phyloP scores from a whole-genome alignment of 2,113 vertebrate species.

The Xiphophorus hellerii region DNA sequence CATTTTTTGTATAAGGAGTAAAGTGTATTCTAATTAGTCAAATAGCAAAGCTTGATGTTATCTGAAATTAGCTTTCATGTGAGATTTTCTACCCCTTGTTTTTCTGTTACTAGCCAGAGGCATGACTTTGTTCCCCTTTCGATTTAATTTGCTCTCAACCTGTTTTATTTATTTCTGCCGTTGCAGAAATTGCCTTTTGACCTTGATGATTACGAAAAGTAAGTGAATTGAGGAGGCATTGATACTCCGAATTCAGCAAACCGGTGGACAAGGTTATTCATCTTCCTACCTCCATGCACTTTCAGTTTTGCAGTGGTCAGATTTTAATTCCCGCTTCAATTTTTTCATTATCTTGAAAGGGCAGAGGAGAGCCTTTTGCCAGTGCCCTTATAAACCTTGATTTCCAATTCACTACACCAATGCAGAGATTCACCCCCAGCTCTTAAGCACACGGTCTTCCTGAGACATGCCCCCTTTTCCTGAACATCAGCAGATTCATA shows the following conservation, averaged over 20 bases:
- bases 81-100: conserved; percentile 67
- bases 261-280: conserved; percentile 65
- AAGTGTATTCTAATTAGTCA: conserved; percentile 78
- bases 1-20: conserved; percentile 64
- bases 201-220: conserved; percentile 78
- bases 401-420: conserved; percentile 54
- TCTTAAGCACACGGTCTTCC: conserved; percentile 2
- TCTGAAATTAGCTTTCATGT: conserved; percentile 79
- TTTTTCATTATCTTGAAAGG: conserved; percentile 80
- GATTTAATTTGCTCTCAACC: conserved; percentile 78
- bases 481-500: conserved; percentile 23
- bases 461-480: conserved; percentile 11
- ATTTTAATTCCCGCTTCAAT: conserved; percentile 51
- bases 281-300: conserved; percentile 62
- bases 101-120: conserved; percentile 67
- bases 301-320: conserved; percentile 68
- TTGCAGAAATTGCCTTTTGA: conserved; percentile 80
- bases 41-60: conserved; percentile 77
- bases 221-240: conserved; percentile 79
- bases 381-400: conserved; percentile 63
- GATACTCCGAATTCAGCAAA: conserved; percentile 69
- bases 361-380: conserved; percentile 68
- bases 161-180: conserved; percentile 79
- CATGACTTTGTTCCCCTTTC: conserved; percentile 74
- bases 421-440: conserved; percentile 13